These are phyloP conservation scores for Ficedula albicollis DNA, from an alignment of 2,797 vertebrate genomes.

Conservation along the genomic window DNA sequence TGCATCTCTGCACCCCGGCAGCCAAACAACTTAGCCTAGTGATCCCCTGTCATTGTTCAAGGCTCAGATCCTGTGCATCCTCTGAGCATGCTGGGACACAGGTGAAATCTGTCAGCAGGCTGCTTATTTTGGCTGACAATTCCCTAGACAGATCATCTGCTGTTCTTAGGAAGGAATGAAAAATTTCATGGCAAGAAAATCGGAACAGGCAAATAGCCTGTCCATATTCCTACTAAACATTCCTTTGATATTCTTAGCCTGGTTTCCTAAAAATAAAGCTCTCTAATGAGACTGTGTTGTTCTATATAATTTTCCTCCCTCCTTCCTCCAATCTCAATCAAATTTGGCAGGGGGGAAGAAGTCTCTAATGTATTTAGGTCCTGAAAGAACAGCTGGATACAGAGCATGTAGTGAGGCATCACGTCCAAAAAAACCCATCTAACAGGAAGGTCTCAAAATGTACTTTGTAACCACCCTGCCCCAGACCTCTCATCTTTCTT, in stretches of 20 bases:
- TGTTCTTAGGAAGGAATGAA: not conserved
- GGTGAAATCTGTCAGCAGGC: slow-evolving; percentile 2
- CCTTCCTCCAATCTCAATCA: not conserved
- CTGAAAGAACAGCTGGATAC: not conserved
- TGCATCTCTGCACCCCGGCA: not conserved
- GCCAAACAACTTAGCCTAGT: not conserved
- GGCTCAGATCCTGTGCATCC: not conserved
- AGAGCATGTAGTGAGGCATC: accelerated
- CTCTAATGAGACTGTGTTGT: not conserved
- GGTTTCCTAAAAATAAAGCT: slow-evolving; percentile 39
- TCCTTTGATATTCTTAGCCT: slow-evolving; percentile 39
- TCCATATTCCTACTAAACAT: slow-evolving; percentile 13
- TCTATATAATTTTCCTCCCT: not conserved
- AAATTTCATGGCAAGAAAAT: not conserved
- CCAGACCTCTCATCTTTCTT: not conserved
- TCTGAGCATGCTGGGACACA: not conserved
- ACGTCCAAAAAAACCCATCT: not conserved
- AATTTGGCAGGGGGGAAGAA: not conserved
- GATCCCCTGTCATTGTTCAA: not conserved
- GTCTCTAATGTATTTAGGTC: not conserved
- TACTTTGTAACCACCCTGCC: not conserved
- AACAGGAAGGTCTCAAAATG: not conserved
- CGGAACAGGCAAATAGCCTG: not conserved
- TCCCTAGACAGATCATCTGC: not conserved
- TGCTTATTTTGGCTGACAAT: slow-evolving; percentile 23